These are phyloP conservation scores for Drosophila ironensis DNA, from an alignment of 1,140 invertebrate genomes.

Conservation along the genomic window DNA sequence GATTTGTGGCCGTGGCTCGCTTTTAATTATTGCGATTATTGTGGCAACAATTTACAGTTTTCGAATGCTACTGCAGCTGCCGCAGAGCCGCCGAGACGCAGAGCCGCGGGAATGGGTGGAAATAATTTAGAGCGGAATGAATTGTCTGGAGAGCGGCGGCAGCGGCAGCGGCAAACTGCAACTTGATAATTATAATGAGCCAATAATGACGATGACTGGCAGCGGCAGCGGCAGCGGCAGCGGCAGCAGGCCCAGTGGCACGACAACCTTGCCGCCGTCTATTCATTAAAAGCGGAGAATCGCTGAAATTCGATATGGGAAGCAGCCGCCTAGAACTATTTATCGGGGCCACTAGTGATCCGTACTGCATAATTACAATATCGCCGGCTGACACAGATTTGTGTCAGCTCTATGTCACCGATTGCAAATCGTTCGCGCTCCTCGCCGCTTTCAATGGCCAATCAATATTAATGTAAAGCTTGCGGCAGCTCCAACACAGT, in stretches of 20 bases:
- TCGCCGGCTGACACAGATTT: too few relatives aligned
- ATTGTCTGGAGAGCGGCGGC: constrained; percentile 41
- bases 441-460: too few relatives aligned
- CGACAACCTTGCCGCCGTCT: constrained; percentile 41
- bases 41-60: constrained; percentile 74
- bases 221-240: constrained; percentile 12
- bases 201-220: constrained; percentile 53
- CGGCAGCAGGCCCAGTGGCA: constrained; percentile 17
- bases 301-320: constrained; percentile 35
- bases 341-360: constrained; percentile 9
- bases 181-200: constrained; percentile 66
- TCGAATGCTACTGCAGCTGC: constrained; percentile 40
- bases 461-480: too few relatives aligned
- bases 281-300: constrained; percentile 22
- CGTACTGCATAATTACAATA: neutral
- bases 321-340: constrained; percentile 16
- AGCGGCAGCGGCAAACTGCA: constrained; percentile 29
- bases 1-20: constrained; percentile 62
- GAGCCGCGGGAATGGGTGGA: constrained; percentile 10
- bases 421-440: too few relatives aligned
- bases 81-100: neutral
- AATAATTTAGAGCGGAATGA: constrained; percentile 68
- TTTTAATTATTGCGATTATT: constrained; percentile 78
- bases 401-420: too few relatives aligned
- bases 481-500: too few relatives aligned